A percentile compares a stretch with the other conserved stretches of the same genome.
Conservation (phyloP, 2,113 vertebrate genomes). For the Xenopus laevis region DNA sequence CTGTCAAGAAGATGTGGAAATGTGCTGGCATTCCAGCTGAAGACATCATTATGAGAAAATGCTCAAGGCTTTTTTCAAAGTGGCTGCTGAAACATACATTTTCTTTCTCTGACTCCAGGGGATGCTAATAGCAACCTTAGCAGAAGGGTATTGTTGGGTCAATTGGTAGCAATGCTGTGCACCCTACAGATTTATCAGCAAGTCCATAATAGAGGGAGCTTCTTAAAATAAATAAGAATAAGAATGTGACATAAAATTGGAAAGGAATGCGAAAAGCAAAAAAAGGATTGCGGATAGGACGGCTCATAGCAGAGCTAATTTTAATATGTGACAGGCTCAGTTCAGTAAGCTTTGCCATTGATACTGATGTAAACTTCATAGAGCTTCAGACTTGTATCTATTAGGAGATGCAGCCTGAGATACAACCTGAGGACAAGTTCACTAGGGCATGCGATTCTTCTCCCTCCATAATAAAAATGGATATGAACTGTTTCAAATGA, state of each 20-base stretch:
- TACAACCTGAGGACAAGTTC: slow-evolving; percentile 67
- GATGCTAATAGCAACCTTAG: slow-evolving; percentile 60
- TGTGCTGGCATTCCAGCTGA: slow-evolving; percentile 62
- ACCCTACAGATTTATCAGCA: slow-evolving; percentile 49
- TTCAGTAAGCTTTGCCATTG: slow-evolving; percentile 58
- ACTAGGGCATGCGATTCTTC: slow-evolving; percentile 60
- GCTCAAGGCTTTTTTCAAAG: slow-evolving; percentile 67
- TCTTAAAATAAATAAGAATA: slow-evolving; percentile 51
- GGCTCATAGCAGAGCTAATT: slow-evolving; percentile 55
- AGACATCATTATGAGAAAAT: slow-evolving; percentile 66
- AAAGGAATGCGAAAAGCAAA: slow-evolving; percentile 41
- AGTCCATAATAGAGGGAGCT: slow-evolving; percentile 38
- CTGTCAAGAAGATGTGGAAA: slow-evolving; percentile 66
- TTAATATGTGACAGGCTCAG: slow-evolving; percentile 59
- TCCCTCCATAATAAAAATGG: slow-evolving; percentile 61
- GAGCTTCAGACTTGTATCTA: slow-evolving; percentile 58
- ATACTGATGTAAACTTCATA: slow-evolving; percentile 57
- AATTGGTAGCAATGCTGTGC: slow-evolving; percentile 47
- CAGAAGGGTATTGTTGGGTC: slow-evolving; percentile 57
- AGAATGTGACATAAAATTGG: slow-evolving; percentile 50
- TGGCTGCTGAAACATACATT: slow-evolving; percentile 58
- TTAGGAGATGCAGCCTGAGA: slow-evolving; percentile 54
- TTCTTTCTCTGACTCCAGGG: slow-evolving; percentile 60
- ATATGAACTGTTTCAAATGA: slow-evolving; percentile 63
- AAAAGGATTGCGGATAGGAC: slow-evolving; percentile 51